Conservation (phyloP, 2,797 vertebrate genomes). For the Morelia viridis region DNA sequence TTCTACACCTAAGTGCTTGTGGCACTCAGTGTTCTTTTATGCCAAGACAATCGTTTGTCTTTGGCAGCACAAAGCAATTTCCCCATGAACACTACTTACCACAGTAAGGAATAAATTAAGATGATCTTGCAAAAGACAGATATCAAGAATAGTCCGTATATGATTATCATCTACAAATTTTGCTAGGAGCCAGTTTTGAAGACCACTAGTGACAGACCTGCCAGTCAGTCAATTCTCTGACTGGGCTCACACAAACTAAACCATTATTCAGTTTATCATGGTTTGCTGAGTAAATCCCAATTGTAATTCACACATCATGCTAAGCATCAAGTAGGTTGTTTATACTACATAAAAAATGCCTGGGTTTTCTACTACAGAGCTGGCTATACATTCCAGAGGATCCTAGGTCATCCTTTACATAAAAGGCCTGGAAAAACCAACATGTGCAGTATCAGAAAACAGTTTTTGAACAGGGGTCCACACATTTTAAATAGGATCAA, state of each 20-base stretch:
- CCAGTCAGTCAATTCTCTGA: background rate
- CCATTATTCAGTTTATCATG: background rate
- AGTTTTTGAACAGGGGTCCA: background rate
- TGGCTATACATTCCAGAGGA: background rate
- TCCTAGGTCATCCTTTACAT: background rate
- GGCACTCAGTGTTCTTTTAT: background rate
- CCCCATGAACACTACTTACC: background rate
- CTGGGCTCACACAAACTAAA: background rate
- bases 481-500: background rate
- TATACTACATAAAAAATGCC: background rate
- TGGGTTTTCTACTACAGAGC: background rate
- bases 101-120: conserved; percentile 31
- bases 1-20: background rate
- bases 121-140: background rate
- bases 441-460: background rate
- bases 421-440: background rate
- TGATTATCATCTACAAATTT: background rate
- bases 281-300: background rate
- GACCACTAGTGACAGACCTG: background rate
- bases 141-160: background rate
- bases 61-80: conserved; percentile 25
- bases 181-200: background rate
- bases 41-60: background rate
- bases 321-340: background rate
- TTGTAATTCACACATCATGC: background rate